Evolutionary conservation across 2,888 invertebrate genomes (phyloP), one percentile per base, ranked within the genome.

Genomic region (Epinotia ramella): DNA sequence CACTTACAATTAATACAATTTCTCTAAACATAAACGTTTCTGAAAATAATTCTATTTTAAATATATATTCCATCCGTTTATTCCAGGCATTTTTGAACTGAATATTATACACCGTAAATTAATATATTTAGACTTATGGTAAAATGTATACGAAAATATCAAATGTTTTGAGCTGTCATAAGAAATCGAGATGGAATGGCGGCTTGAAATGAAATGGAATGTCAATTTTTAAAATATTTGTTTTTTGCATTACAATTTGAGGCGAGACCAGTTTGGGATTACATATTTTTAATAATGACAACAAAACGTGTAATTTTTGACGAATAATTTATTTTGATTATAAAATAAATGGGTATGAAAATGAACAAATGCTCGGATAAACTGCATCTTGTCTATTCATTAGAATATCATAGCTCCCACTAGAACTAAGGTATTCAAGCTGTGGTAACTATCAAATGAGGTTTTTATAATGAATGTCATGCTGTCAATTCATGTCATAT

Each of bases 131-230:
- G 84, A 80, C 82, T 86, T 86, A 88, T 78, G 80, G 82, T 85
- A 84, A 88, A 88, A 84, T 88, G 85, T 91, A 89, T 89, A 85
- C 79, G 86, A 88, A 88, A 89, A 85, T 88, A 91, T 88, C 87
- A 91, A 92, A 91, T 89, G 88, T 88, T 88, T 89, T 86, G 86
- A 84, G 87, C 84, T 89, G 92, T 91, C 92, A 92, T 88, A 81
- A 81, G 83, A 89, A 93, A 92, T 92, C 92, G 78, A 88, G 89
- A 81, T 82, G 89, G 87, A 89, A 85, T 84, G 84, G 81, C 82
- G 81, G 85, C 81, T 83, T 86, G 77, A 86, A 87, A 86, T 86
- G 77, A 86, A 87, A 86, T 89, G 80, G 91, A 92, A 92, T 90
- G 90, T 89, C 88, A 87, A 59, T 80, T 82, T 85, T 87, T 80